Evolutionary conservation across 2,113 vertebrate species (phyloP), one percentile per base, ranked within the genome.

Genomic region (Promerops cafer): DNA sequence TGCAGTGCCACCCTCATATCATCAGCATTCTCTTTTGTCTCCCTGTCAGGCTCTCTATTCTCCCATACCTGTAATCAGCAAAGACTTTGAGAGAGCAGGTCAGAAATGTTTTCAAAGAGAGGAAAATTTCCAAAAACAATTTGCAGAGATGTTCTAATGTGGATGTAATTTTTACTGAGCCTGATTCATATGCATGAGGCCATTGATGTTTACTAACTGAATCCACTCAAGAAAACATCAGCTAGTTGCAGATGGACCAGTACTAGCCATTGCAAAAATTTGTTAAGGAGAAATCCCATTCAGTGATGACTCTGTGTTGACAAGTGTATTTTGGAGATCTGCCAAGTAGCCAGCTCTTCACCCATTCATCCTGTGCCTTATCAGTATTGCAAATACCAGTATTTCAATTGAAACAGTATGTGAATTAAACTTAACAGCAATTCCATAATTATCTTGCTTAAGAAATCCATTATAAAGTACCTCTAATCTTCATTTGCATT

Each of bases 391-490:
- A 96, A 95, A 90, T 60, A 83, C 60, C 50, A 86, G 13, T 91
- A 86, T 96, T 83, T 68, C 79, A 53, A n/a, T 64, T 68, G 35
- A 89, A 96, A 93, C 40, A 64, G 28, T 77, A 31, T 66, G 68
- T 75, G 91, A 91, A 95, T 94, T 83, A 93, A 96, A 93, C 89
- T 93, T 90, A 90, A 86, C 56, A 89, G 86, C 64, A 90, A 83
- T 88, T 90, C 59, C 39, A 78, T 90, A 78, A 93, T 94, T 95
- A 90, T 78, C 92, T 88, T 83, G 40, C 63, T 66, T 70, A 91
- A 94, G 90, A 91, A 96, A 95, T 90, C 77, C 35, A 93, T 95
- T 87, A 85, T 94, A 83, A 95, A 96, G 50, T 96, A 88, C 82
- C 49, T 91, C 71, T 93, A 91, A 93, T 94, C 82, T 96, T 90